Evolutionary conservation across 2,113 vertebrate species (phyloP).

Genomic region (Calidris pygmaea): DNA sequence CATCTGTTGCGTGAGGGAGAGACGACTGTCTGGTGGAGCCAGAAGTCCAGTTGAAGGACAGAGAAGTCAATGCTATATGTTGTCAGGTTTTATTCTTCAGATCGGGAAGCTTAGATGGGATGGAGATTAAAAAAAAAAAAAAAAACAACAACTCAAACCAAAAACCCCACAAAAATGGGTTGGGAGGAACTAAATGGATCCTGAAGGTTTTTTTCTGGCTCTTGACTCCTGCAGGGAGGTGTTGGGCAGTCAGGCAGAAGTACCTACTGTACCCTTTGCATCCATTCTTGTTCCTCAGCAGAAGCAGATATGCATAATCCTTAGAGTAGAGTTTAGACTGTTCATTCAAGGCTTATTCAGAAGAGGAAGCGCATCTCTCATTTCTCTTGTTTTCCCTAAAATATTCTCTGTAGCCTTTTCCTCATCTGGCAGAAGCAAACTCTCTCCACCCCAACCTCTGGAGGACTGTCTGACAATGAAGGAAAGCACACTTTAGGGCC

Average conservation of each 20-base stretch:
- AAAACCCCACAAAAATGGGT: not conserved
- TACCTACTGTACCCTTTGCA: not conserved
- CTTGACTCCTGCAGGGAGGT: not conserved
- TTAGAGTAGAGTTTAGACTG: not conserved
- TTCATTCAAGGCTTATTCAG: not conserved
- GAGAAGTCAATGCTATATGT: rapidly evolving
- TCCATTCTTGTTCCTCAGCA: not conserved
- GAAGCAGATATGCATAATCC: rapidly evolving
- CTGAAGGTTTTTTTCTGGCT: not conserved
- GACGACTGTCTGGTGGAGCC: not conserved
- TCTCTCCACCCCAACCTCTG: not conserved
- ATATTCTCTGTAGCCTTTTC: not conserved
- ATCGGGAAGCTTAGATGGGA: not conserved
- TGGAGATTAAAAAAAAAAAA: not conserved
- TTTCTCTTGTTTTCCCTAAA: not conserved
- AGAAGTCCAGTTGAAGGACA: not conserved
- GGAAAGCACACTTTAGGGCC: not conserved
- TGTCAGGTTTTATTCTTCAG: not conserved
- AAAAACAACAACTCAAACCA: not conserved
- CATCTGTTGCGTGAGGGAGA: not conserved
- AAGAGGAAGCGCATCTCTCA: not conserved
- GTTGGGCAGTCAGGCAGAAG: constrained; percentile 2
- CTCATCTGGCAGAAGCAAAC: not conserved
- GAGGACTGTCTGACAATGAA: not conserved
- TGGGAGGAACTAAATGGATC: not conserved